These are phyloP conservation scores for Gnathonemus longibarbis DNA, from an alignment of 2,113 vertebrate genomes.

Conservation along the genomic window DNA sequence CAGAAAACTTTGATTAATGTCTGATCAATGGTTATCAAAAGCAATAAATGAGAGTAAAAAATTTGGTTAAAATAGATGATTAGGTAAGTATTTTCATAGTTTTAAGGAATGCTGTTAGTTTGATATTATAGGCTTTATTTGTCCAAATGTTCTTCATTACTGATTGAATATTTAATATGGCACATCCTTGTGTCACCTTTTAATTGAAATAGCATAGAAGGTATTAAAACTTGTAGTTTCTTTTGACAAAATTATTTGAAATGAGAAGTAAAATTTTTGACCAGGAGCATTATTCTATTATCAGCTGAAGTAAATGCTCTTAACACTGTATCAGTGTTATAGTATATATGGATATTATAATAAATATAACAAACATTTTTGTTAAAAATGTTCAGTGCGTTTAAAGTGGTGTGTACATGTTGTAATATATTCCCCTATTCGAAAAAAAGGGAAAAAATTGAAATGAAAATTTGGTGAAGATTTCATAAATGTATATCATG, in stretches of 20 bases:
- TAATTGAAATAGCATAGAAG: conserved; percentile 2
- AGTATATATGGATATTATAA: conserved; percentile 6
- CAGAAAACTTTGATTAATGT: background rate
- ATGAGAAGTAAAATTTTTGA: background rate
- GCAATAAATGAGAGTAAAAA: conserved; percentile 13
- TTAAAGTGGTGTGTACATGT: background rate
- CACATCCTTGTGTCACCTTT: background rate
- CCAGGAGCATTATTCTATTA: background rate
- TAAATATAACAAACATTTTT: background rate
- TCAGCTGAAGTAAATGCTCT: background rate
- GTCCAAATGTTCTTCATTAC: background rate
- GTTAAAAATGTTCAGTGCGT: background rate
- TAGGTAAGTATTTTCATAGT: background rate
- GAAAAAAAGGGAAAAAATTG: background rate
- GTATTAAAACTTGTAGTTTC: conserved; percentile 4
- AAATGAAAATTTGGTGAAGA: background rate
- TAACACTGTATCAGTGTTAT: conserved; percentile 23
- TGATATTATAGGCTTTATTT: background rate
- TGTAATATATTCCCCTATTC: background rate
- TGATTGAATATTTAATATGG: background rate
- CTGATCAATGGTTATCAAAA: conserved; percentile 13
- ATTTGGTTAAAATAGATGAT: conserved; percentile 4
- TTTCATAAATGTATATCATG: background rate
- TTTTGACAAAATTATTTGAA: background rate
- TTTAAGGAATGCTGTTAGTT: background rate